These are phyloP conservation scores for Tenthredo notha DNA, from an alignment of 2,888 invertebrate genomes.

Conservation along the genomic window DNA sequence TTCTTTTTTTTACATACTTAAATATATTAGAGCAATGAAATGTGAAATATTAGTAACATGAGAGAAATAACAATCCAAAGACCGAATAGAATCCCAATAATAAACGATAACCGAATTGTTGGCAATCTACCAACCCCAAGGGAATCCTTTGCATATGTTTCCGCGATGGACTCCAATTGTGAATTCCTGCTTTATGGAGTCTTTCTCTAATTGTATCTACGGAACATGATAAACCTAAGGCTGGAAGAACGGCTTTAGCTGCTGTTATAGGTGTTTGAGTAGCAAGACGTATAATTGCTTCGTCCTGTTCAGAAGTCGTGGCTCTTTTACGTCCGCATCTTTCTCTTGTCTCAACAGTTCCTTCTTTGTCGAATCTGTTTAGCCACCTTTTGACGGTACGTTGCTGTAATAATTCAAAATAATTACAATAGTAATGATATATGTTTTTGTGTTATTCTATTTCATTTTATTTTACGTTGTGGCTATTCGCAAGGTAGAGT, in stretches of 20 bases:
- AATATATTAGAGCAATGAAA: not conserved
- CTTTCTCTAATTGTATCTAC: constrained; percentile 76
- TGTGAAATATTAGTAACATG: not conserved
- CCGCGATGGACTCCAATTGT: constrained; percentile 76
- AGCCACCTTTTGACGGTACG: constrained; percentile 76
- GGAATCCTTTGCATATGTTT: constrained; percentile 76
- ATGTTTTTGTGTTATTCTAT: no score
- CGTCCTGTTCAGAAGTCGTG: constrained; percentile 74
- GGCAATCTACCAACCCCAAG: constrained; percentile 66
- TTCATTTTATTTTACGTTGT: no score
- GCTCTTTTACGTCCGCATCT: constrained; percentile 76
- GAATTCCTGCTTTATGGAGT: constrained; percentile 76
- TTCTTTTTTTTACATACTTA: not conserved
- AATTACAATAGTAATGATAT: not conserved
- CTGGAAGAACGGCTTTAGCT: constrained; percentile 75
- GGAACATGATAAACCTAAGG: constrained; percentile 75
- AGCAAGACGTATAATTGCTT: constrained; percentile 75
- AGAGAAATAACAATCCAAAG: not conserved
- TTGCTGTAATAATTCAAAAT: constrained; percentile 67
- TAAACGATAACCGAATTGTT: not conserved
- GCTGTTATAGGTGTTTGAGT: constrained; percentile 75
- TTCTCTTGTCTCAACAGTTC: constrained; percentile 75
- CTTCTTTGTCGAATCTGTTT: constrained; percentile 76
- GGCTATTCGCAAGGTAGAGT: no score
- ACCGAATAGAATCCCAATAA: not conserved